Base-by-base conservation (phyloP, 37 sponge, comb jelly and placozoan genomes). In the Cliona cf. orientalis region DNA sequence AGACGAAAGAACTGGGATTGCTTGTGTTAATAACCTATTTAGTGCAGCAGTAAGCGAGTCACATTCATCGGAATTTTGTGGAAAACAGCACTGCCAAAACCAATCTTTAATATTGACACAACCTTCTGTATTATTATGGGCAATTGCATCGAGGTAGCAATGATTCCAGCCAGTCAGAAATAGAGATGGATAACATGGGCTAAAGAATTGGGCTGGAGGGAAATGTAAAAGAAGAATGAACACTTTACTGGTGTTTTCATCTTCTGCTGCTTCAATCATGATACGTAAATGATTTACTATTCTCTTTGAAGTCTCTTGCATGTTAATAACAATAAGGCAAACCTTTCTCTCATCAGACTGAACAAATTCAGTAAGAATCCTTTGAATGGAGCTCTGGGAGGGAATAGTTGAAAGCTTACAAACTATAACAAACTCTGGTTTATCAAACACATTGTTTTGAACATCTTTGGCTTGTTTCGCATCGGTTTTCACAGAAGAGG, bases 131-230 rank as follows among this genome's bases (percentile, higher is more conserved):
- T 81, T 22, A 56, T 70, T 87, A 76, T 82, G 84, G 14, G 83
- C 80, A 76, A 88, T 80, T 6, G 89, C 66, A 53, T 96, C 97
- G 32, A 93, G 79, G 74, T 93, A 96, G 28, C 43, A 75, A 58
- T 91, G 91, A 34, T 91, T 86, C 97, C 97, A 96, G 11, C 97
- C 94, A 49, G 84, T 66, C 73, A 96, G 93, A 75, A 96, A 96
- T 34, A 85, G 68, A 29, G 94, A 77, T 5, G 94, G 97, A 58
- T 96, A 96, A 69, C 97, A 90, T 11, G 87, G 72, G 5, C 84
- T 57, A 38, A 79, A 84, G 64, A 91, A 89, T 33, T 76, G 43
- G 0, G 89, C 67, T 26, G 92, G 87, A 23, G 95, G 92, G 34
- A 89, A 95, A 72, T 95, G 92, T 0, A 96, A 94, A 41, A 96